Conservation (phyloP, 2,888 invertebrate species). For the Brachyptera putata region DNA sequence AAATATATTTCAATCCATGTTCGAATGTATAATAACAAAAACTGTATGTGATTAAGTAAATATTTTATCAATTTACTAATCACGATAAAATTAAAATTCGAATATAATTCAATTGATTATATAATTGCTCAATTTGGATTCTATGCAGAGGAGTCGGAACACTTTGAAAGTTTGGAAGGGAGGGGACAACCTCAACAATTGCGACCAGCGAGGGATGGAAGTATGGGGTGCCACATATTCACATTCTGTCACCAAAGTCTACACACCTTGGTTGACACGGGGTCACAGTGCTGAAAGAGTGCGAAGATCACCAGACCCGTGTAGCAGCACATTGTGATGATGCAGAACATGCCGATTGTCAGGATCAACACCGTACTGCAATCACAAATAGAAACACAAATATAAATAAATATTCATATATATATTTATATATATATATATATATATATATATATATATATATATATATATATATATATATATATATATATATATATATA, state of each 20-base stretch:
- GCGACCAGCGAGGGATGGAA: no score
- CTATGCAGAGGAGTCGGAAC: no score
- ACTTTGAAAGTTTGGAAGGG: no score
- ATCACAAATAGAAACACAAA: slow-evolving; percentile 35
- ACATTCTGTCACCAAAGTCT: no score
- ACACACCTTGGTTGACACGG: slow-evolving; percentile 48
- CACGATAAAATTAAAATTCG: no score
- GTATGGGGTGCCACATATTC: no score
- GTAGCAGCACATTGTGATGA: slow-evolving; percentile 75
- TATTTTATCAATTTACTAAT: no score
- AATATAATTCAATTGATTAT: background rate
- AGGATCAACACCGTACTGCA: slow-evolving; percentile 70
- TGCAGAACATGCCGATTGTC: slow-evolving; percentile 67
- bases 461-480: slow-evolving; percentile 3
- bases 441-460: slow-evolving; percentile 2
- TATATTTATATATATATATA: background rate
- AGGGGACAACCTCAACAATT: no score
- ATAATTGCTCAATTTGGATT: no score
- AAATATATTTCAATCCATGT: no score
- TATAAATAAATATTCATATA: background rate
- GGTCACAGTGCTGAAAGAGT: slow-evolving; percentile 79
- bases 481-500: slow-evolving; percentile 3
- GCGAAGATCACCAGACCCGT: slow-evolving; percentile 85
- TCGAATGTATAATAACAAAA: no score
- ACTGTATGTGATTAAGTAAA: no score